Evolutionary conservation across 2,113 vertebrate species (phyloP), one percentile per base, ranked within the genome.

Genomic region (Scomber colias): DNA sequence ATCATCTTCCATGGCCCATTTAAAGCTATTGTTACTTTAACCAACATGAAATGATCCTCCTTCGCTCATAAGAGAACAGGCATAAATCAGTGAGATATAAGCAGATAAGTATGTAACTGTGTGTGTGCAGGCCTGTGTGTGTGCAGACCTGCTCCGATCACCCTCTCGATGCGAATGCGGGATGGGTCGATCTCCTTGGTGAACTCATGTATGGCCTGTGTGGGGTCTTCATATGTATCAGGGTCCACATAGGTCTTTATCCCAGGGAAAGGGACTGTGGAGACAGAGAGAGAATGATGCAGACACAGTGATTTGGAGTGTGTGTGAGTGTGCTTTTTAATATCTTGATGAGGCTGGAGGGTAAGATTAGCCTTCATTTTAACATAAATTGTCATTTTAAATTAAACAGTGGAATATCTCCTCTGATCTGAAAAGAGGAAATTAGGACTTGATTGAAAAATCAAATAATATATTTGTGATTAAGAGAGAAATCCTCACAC

Each of bases 151-250:
- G 97, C 97, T 75, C 97, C 97, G 82, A 98, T 98, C 80, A 99
- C 97, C 94, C 96, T 97, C 91, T 99, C 97, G 80, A 98, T 99
- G 45, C 96, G 97, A 90, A 99, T 99, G 86, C 97, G 95, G 85
- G 96, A 96, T 2, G 97, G 96, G 89, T 98, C 97, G 69, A 99
- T 98, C 92, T 99, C 97, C 88, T 97, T 98, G 87, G 97, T 97
- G 95, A 99, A 99, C 79, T 99, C 97, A 70, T 98, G 97, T 72
- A 99, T 95, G 21, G 97, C 97, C 88, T 98, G 95, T 1, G 96
- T 95, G 59, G 97, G 97, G 72, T 99, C 97, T 92, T 99, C 97
- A 21, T 99, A 99, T 0, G 97, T 98, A 51, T 98, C 97, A 59
- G 97, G 97, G 93, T 99, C 97, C 82, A 98, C 96, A 11, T 99